Base-by-base conservation (phyloP, 2,888 invertebrate genomes). In the Euproctis similis region DNA sequence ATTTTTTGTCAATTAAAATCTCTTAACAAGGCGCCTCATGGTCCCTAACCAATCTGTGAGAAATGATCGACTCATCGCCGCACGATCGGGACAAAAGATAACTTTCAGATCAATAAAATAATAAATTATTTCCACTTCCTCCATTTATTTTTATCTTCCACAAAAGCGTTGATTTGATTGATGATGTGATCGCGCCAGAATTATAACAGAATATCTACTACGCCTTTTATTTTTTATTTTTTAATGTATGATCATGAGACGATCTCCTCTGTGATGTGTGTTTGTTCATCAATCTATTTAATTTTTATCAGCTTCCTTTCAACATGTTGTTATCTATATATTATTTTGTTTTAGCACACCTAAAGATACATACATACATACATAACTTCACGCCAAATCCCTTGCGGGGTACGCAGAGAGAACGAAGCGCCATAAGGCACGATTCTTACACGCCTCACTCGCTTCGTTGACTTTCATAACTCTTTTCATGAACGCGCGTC, bases 71-170 rank as follows among this genome's bases (percentile, higher is more conserved):
- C 69, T 70, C 69, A 71, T 66, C 66, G 61, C 57, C 52, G 41
- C 42, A 36, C 46, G 81, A 82, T 82, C 71, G 78, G n/a, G 75
- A 67, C 72, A 60, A 64, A 56, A 75, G 81, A 81, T 82, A 80
- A 66, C 50, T 30, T n/a, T 63, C 65, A 69, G 75, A 81, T 78
- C 80, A 80, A 81, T 82, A 75, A 76, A 76, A 75, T 76, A 76
- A 81, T 76, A 73, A 65, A 78, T 80, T 77, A 73, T 68, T 65
- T 65, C 62, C 55, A 68, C 69, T 75, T 77, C 76, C 77, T 72
- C 59, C 50, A 56, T 56, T 64, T 67, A 61, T 69, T 70, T 71
- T 72, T 72, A 67, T 70, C 68, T 69, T 63, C n/a, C 60, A 53
- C 58, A 63, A 65, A 73, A 64, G 74, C 75, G 78, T 77, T 76